These are phyloP conservation scores for Drosophila anomelani DNA, from an alignment of 2,888 invertebrate species.

Conservation along the genomic window DNA sequence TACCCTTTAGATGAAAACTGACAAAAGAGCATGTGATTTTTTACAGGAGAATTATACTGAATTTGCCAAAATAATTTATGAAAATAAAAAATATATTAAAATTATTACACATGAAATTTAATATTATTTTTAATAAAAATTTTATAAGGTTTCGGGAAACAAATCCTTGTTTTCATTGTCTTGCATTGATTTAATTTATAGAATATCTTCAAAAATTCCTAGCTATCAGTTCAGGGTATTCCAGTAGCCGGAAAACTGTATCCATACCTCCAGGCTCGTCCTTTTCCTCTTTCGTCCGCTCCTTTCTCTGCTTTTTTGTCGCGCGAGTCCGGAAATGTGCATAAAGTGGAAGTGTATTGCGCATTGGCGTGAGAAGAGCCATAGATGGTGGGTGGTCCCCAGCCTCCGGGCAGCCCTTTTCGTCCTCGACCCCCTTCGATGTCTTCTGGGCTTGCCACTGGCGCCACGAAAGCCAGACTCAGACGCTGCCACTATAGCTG, in stretches of 20 bases:
- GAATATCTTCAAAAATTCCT: background rate
- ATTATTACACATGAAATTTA: no score
- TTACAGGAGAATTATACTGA: background rate
- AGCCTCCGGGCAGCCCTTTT: background rate
- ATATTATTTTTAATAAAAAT: background rate
- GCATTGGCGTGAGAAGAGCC: conserved; percentile 61
- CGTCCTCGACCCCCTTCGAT: background rate
- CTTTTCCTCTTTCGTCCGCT: background rate
- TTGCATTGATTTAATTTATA: no score
- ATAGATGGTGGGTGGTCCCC: conserved; percentile 25
- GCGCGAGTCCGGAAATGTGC: conserved; percentile 50
- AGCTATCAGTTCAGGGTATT: conserved; percentile 1
- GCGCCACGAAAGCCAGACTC: conserved; percentile 57
- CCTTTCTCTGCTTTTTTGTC: conserved; percentile 22
- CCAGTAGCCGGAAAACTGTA: background rate
- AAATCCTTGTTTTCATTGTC: no score
- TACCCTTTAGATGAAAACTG: conserved; percentile 14
- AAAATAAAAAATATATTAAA: background rate
- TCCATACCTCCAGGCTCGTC: background rate
- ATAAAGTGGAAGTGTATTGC: conserved; percentile 60
- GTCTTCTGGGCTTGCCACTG: conserved; percentile 40
- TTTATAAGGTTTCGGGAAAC: no score
- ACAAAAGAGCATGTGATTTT: background rate
- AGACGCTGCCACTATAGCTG: conserved; percentile 19
- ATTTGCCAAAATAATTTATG: background rate